Base-by-base conservation (phyloP, 2,797 vertebrate genomes). In the Oreortyx pictus region DNA sequence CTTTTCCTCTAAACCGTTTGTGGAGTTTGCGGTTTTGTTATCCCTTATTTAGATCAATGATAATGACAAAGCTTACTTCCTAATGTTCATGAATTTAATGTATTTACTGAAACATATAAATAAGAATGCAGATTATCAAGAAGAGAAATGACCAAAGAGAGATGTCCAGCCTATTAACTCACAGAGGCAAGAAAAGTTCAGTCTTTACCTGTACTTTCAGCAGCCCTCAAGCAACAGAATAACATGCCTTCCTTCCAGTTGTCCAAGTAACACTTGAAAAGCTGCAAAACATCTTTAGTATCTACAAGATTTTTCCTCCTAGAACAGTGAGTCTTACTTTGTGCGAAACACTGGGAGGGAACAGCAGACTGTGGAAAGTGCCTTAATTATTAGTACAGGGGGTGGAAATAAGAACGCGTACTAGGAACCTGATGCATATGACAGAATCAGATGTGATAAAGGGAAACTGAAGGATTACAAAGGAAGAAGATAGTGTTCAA, bases 321-420 rank as follows among this genome's bases (percentile, higher is more conserved):
- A 33, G 41, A 6, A 57, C 31, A 60, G 61, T 7, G 61, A 43
- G 41, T 41, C 2, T 73, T 61, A 52, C 12, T 2, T 2, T 52
- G 5, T 11, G 9, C 31, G 14, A 49, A 22, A 27, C 19, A 49
- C 1, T n/a, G 6, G 15, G 9, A 70, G 15, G 5, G 23, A 87
- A 85, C 39, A 39, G 39, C 2, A 11, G 5, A 10, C 9, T 10
- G n/a, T 19, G 17, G 20, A 79, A 57, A 3, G 5, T 16, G 3
- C 0, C 2, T 71, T 62, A 43, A 12, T 7, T 62, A 8, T 8
- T 49, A 15, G 17, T 7, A 46, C 1, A 0, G 22, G 6, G 31
- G 37, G 3, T 27, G 25, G 25, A 14, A 6, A 5, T 47, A 47
- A 31, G 31, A 80, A 73, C 9, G 44, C 22, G 71, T 62, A 0